Evolutionary conservation across 2,888 invertebrate genomes (phyloP), one percentile per base, ranked within the genome.

Genomic region (Monochamus alternatus): DNA sequence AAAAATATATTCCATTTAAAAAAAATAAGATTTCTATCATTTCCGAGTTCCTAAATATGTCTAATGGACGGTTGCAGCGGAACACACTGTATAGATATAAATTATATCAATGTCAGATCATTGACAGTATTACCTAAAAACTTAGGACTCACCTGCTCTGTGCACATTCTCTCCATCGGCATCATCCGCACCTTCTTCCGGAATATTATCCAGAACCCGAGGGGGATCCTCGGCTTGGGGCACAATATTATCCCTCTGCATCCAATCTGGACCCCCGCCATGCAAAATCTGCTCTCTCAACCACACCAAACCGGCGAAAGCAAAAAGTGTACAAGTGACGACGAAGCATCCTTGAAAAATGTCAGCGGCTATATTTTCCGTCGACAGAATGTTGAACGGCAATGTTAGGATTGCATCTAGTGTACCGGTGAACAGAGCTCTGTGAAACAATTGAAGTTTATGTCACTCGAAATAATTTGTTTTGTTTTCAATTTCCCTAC

Each of bases 291-390:
- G 99, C 89, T 99, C 99, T 81, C 99, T 90, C 66, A 99, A 90
- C 99, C 99, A 99, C 4, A 99, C 97, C 64, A 99, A 90, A 5
- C 98, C 98, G 84, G 99, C 98, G 87, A 99, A 99, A 0, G 97
- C 96, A 87, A 98, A 95, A 75, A 99, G 89, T 2, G 99, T 99
- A 87, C 98, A 98, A 3, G 96, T 96, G 10, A 99, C 98, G 51
- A 99, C 98, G 89, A 98, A 96, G 89, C 96, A 97, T 12, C 98
- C 99, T 78, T 98, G 97, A 87, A 98, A 96, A 77, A 98, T 96
- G 90, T 99, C 99, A 43, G 96, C 94, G 0, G 96, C 94, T 70
- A 98, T 90, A 88, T 98, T 97, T 85, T 98, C 98, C 85, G 96
- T 95, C 0, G 98, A 98, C 30, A 98, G 91, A 89, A 98, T 94